A percentile compares a stretch with the other conserved stretches of the same genome.
phyloP scores from a whole-genome alignment of 2,888 invertebrate genomes.

The Cabera pusaria region DNA sequence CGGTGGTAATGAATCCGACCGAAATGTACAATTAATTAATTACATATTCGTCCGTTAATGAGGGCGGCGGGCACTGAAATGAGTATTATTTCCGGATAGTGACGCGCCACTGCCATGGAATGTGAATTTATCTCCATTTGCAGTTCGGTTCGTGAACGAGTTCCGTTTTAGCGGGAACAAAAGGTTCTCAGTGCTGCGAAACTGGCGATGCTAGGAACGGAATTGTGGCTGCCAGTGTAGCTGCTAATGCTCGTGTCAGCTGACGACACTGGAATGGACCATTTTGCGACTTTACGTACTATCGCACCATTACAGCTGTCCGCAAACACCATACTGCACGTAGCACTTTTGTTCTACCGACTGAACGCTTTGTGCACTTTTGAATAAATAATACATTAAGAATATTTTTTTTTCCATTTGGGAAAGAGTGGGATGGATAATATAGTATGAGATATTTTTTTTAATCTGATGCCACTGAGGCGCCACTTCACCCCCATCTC shows the following conservation, averaged over 20 bases:
- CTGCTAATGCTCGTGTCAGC: constrained; percentile 51
- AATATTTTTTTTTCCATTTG: too few relatives aligned
- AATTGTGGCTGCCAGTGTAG: constrained; percentile 51
- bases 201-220: constrained; percentile 64
- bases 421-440: too few relatives aligned
- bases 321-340: too few relatives aligned
- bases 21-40: constrained; percentile 60
- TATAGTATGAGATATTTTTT: too few relatives aligned
- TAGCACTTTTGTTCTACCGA: too few relatives aligned
- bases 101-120: constrained; percentile 40
- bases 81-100: constrained; percentile 55
- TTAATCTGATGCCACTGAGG: too few relatives aligned
- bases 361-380: too few relatives aligned
- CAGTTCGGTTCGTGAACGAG: constrained; percentile 58
- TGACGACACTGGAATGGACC: constrained; percentile 41
- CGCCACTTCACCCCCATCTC: too few relatives aligned
- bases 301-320: constrained; percentile 26
- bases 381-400: too few relatives aligned
- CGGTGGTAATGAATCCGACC: constrained; percentile 51
- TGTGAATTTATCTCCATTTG: constrained; percentile 64
- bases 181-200: constrained; percentile 56
- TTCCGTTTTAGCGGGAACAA: constrained; percentile 59
- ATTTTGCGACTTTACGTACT: constrained; percentile 33
- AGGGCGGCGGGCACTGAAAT: constrained; percentile 47
- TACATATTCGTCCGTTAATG: constrained; percentile 58